Evolutionary conservation across 2,113 vertebrate genomes (phyloP).

Genomic region (Psittacula cyanocephala): DNA sequence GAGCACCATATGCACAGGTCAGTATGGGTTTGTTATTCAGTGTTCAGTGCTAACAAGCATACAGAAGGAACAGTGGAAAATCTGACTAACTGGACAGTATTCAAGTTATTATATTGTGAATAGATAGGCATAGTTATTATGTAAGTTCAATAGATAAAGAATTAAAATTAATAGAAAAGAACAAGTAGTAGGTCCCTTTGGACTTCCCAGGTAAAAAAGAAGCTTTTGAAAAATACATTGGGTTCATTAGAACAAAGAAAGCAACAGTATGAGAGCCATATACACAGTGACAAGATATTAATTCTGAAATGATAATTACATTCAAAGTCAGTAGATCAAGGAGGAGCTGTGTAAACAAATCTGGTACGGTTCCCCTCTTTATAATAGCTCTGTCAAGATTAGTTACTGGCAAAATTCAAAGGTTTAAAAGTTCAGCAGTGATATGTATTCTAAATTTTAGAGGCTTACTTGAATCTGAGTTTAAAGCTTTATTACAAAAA

Average conservation of each 20-base stretch:
- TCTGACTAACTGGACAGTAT: not conserved
- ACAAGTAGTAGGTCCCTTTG: not conserved
- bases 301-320: conserved; percentile 43
- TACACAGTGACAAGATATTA: conserved; percentile 29
- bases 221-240: not conserved
- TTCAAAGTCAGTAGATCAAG: conserved; percentile 56
- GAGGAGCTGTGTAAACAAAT: conserved; percentile 37
- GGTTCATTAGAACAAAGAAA: conserved; percentile 22
- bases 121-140: not conserved
- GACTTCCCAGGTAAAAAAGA: not conserved
- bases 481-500: not conserved
- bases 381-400: conserved; percentile 7
- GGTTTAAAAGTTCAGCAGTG: not conserved
- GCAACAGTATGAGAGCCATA: not conserved
- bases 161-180: conserved; percentile 38
- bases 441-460: not conserved
- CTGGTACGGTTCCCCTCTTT: not conserved
- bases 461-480: not conserved
- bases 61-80: conserved; percentile 13
- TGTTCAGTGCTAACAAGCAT: not conserved
- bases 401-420: conserved; percentile 31
- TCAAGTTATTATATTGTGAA: not conserved
- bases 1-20: not conserved
- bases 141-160: conserved; percentile 24
- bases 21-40: not conserved